Evolutionary conservation across 1,140 invertebrate genomes (phyloP).

Genomic region (Tenebrio molitor): DNA sequence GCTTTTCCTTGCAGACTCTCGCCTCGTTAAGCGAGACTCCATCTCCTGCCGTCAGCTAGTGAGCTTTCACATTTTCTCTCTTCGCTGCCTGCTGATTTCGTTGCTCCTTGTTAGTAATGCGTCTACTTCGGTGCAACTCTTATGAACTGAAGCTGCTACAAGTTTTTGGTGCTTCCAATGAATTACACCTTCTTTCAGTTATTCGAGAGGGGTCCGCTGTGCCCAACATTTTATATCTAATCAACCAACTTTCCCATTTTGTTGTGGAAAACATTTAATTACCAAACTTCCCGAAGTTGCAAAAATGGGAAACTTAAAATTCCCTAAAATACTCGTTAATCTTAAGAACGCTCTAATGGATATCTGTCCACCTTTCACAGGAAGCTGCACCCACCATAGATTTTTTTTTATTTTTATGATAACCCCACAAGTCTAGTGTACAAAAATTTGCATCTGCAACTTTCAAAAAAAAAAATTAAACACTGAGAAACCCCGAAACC

Average conservation of each 20-base stretch:
- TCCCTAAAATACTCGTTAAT: neutral
- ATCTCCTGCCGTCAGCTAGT: conserved; percentile 34
- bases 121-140: conserved; percentile 19
- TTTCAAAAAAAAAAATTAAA: no score
- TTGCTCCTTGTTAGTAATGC: conserved; percentile 35
- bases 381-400: no score
- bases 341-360: neutral
- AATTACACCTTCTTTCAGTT: neutral
- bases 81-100: conserved; percentile 37
- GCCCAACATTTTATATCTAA: neutral
- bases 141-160: neutral
- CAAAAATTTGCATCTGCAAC: no score
- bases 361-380: neutral
- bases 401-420: no score
- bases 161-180: conserved; percentile 12
- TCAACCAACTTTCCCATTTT: neutral
- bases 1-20: conserved; percentile 33
- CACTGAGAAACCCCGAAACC: no score
- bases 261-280: neutral
- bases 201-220: neutral
- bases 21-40: conserved; percentile 32
- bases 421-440: no score
- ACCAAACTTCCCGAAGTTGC: neutral
- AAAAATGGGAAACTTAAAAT: neutral
- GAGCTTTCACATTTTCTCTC: conserved; percentile 39